A percentile compares a stretch with the other conserved stretches of the same genome.
These are phyloP conservation scores for Coleophora deauratella DNA, from an alignment of 2,888 invertebrate genomes.

Conservation along the genomic window DNA sequence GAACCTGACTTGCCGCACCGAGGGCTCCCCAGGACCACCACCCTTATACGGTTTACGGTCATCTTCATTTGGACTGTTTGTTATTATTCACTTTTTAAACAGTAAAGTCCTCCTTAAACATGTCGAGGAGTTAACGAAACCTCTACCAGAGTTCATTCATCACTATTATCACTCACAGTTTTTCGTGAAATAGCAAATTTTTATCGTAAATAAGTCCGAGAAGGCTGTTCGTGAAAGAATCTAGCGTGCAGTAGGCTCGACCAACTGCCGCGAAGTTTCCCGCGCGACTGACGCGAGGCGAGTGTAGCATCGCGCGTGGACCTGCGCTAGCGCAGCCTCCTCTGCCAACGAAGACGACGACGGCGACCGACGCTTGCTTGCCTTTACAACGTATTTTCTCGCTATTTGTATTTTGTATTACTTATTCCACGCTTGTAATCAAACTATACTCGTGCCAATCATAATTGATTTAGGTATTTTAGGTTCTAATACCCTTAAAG, in stretches of 20 bases:
- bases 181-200: not conserved
- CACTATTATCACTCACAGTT: slow-evolving; percentile 38
- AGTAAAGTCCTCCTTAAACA: slow-evolving; percentile 42
- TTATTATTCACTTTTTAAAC: slow-evolving; percentile 30
- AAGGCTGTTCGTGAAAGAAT: slow-evolving; percentile 22
- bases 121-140: slow-evolving; percentile 20
- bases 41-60: slow-evolving; percentile 86
- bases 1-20: slow-evolving; percentile 87
- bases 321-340: slow-evolving; percentile 39
- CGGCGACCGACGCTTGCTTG: no score
- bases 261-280: slow-evolving; percentile 51
- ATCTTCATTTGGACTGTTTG: slow-evolving; percentile 73
- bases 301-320: slow-evolving; percentile 20
- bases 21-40: slow-evolving; percentile 85
- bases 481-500: no score
- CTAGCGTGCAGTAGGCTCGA: slow-evolving; percentile 31
- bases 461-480: no score
- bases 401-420: no score
- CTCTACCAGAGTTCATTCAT: slow-evolving; percentile 34
- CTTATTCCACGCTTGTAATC: no score
- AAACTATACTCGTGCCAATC: no score
- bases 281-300: slow-evolving; percentile 53
- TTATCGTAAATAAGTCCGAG: slow-evolving; percentile 66
- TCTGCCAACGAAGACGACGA: slow-evolving; percentile 12
- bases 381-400: no score